A percentile compares a stretch with the other conserved stretches of the same genome.
Conservation (phyloP, 1,140 invertebrate species). For the Cherax destructor region DNA sequence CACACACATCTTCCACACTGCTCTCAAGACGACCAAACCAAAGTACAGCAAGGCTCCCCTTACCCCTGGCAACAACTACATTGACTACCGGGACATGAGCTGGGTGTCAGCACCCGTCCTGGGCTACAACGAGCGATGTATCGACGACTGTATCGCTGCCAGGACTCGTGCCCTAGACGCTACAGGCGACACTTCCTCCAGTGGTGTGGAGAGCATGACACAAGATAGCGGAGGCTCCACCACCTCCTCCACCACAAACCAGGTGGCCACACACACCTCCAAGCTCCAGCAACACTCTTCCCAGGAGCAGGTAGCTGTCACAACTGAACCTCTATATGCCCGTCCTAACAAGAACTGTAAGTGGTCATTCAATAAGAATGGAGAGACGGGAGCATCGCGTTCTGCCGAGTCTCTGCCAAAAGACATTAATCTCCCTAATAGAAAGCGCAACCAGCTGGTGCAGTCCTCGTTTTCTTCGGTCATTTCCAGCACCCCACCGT, state of each 20-base stretch:
- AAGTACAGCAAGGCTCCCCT: neutral
- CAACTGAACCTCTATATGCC: slow-evolving; percentile 47
- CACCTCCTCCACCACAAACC: slow-evolving; percentile 20
- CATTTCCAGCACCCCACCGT: neutral
- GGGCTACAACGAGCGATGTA: slow-evolving; percentile 61
- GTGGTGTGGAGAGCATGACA: slow-evolving; percentile 54
- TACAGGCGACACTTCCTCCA: slow-evolving; percentile 50
- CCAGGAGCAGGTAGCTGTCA: neutral
- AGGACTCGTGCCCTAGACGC: neutral
- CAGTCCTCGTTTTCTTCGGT: neutral
- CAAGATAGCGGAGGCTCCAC: slow-evolving; percentile 45
- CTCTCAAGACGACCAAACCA: slow-evolving; percentile 63
- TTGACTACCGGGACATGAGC: slow-evolving; percentile 60
- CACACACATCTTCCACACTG: slow-evolving; percentile 63
- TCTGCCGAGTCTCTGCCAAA: no score
- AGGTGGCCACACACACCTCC: slow-evolving; percentile 1
- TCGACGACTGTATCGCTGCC: slow-evolving; percentile 64
- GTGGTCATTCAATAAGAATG: neutral
- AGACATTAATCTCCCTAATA: no score
- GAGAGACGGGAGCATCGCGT: no score
- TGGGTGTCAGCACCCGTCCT: slow-evolving; percentile 32
- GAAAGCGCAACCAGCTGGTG: neutral
- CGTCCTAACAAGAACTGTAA: slow-evolving; percentile 33
- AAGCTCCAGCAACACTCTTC: neutral
- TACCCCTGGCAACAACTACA: slow-evolving; percentile 66